Evolutionary conservation across 2,113 vertebrate genomes (phyloP).

Genomic region (Mustela lutreola): DNA sequence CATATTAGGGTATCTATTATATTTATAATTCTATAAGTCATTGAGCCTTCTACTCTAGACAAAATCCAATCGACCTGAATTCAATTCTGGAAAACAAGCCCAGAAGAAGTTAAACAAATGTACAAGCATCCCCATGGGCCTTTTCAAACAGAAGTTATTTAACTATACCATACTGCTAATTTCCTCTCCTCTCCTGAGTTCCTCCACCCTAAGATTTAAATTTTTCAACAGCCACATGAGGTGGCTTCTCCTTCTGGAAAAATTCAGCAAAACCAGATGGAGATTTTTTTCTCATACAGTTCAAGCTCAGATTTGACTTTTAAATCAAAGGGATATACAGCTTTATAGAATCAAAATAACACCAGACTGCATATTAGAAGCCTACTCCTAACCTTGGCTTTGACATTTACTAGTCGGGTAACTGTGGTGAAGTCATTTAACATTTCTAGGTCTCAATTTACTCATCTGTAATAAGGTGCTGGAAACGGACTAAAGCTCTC

Average conservation of each 20-base stretch:
- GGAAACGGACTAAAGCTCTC: constrained; percentile 10
- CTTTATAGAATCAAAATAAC: neutral
- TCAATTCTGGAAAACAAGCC: neutral
- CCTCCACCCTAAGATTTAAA: neutral
- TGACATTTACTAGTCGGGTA: neutral
- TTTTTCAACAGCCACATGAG: constrained; percentile 32
- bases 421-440: neutral
- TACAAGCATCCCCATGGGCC: neutral
- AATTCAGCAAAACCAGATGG: constrained; percentile 3
- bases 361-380: neutral
- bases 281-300: neutral
- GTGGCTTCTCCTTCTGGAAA: neutral
- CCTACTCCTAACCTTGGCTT: neutral
- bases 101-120: neutral
- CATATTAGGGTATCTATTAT: neutral
- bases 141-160: constrained; percentile 17
- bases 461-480: neutral
- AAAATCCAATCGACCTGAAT: neutral
- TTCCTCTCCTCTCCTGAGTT: constrained; percentile 15
- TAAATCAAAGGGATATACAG: neutral
- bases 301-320: constrained; percentile 29
- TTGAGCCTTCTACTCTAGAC: neutral
- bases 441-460: neutral
- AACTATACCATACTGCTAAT: neutral
- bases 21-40: neutral